A percentile compares a stretch with the other conserved stretches of the same genome.
These are phyloP conservation scores for Bilobella aurantiaca DNA, from an alignment of 1,140 invertebrate species.

Conservation along the genomic window DNA sequence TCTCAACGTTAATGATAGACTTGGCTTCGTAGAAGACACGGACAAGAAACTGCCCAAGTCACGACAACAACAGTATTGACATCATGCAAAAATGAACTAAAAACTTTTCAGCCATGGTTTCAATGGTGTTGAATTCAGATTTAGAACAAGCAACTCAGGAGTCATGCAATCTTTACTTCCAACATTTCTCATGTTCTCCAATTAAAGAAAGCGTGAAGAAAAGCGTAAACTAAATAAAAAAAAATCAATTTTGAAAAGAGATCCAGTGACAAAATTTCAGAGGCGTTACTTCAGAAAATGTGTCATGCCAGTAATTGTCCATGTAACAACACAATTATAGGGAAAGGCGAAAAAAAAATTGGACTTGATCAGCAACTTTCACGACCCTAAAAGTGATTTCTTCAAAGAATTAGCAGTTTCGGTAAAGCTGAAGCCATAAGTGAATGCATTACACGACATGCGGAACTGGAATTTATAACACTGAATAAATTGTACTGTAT, in stretches of 20 bases:
- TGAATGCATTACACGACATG: not conserved
- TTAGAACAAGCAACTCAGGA: no score
- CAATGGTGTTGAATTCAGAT: no score
- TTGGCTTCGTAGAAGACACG: slow-evolving; percentile 25
- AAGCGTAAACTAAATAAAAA: not conserved
- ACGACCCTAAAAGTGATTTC: not conserved
- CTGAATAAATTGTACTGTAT: slow-evolving; percentile 17
- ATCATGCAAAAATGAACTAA: not conserved
- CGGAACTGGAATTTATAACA: no score
- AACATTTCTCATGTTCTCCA: not conserved
- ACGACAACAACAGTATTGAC: not conserved
- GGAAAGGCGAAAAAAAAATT: not conserved
- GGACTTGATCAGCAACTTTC: not conserved
- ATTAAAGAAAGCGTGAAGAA: slow-evolving; percentile 6
- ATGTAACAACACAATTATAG: no score
- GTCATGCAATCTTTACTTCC: not conserved
- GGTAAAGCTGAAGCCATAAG: no score
- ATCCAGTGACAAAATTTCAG: no score
- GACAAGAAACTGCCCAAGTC: slow-evolving; percentile 16
- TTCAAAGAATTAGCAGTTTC: no score
- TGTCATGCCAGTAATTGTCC: slow-evolving; percentile 33
- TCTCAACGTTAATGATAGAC: not conserved
- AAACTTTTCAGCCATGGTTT: no score
- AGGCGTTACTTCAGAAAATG: slow-evolving; percentile 35
- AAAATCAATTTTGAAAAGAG: not conserved